Conservation (phyloP, 2,888 invertebrate genomes). For the Dascillus cervinus region DNA sequence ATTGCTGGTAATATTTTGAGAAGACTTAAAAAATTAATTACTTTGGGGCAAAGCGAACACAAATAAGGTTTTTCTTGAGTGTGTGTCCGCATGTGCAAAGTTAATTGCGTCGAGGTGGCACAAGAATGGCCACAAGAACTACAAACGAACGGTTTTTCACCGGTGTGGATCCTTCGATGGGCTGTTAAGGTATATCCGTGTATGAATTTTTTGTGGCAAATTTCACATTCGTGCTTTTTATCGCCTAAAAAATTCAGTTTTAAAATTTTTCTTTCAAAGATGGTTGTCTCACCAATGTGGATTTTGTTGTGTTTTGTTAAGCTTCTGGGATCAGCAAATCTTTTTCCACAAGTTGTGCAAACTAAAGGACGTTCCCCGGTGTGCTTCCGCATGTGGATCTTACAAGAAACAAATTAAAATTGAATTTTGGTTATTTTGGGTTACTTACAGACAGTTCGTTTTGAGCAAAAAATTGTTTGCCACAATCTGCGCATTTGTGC, state of each 20-base stretch:
- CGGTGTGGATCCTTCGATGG: slow-evolving; percentile 26
- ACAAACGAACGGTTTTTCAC: slow-evolving; percentile 28
- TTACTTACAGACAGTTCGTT: slow-evolving; percentile 23
- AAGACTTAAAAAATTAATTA: slow-evolving; percentile 6
- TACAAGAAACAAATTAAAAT: slow-evolving; percentile 3
- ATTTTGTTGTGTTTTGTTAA: slow-evolving; percentile 28
- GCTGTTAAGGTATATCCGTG: slow-evolving; percentile 26
- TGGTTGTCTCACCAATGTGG: slow-evolving; percentile 21
- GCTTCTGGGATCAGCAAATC: slow-evolving; percentile 27
- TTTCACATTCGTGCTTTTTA: slow-evolving; percentile 23
- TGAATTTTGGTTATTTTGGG: background rate
- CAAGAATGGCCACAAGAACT: slow-evolving; percentile 26
- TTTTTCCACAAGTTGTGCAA: slow-evolving; percentile 24
- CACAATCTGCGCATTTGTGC: slow-evolving; percentile 22
- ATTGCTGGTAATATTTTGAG: background rate
- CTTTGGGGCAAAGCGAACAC: slow-evolving; percentile 27
- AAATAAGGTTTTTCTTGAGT: slow-evolving; percentile 27
- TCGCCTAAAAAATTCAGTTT: slow-evolving; percentile 19
- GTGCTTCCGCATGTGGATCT: slow-evolving; percentile 28
- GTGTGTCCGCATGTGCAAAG: slow-evolving; percentile 25
- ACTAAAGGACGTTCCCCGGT: slow-evolving; percentile 24
- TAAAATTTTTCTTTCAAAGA: background rate
- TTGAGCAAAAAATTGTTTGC: slow-evolving; percentile 25
- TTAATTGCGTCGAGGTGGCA: slow-evolving; percentile 27
- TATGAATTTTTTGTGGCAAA: slow-evolving; percentile 27